Conservation (phyloP, 2,797 vertebrate species). For the Myiotriccus ornatus region DNA sequence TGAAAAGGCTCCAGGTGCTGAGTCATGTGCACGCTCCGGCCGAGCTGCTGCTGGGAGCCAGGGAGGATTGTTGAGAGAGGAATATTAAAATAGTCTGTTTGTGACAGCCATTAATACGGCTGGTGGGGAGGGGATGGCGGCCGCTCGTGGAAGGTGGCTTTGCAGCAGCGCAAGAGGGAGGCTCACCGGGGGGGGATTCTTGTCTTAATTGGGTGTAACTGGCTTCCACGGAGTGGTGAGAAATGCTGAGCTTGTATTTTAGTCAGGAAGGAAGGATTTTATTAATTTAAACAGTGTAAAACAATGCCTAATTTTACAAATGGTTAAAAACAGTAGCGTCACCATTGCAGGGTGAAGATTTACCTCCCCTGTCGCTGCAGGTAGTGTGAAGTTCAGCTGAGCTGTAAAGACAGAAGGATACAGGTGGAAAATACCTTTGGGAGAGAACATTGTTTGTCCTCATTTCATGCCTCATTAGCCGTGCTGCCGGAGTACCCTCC, state of each 20-base stretch:
- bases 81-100: constrained; percentile 40
- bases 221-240: background rate
- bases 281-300: background rate
- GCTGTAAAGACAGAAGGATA: background rate
- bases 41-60: constrained; percentile 18
- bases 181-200: background rate
- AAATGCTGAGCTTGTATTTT: background rate
- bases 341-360: constrained; percentile 6
- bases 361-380: background rate
- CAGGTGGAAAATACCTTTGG: constrained; percentile 47
- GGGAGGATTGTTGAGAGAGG: background rate
- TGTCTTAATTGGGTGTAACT: background rate
- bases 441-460: constrained; percentile 31
- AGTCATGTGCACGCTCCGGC: background rate
- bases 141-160: background rate
- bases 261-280: background rate
- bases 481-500: background rate
- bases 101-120: background rate
- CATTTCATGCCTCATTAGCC: constrained; percentile 44
- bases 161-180: background rate
- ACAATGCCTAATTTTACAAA: background rate
- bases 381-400: constrained; percentile 20
- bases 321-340: background rate
- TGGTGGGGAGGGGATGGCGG: background rate
- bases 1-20: constrained; percentile 47